phyloP scores from a whole-genome alignment of 1,140 invertebrate genomes.

The Cyrtorhinus lividipennis region DNA sequence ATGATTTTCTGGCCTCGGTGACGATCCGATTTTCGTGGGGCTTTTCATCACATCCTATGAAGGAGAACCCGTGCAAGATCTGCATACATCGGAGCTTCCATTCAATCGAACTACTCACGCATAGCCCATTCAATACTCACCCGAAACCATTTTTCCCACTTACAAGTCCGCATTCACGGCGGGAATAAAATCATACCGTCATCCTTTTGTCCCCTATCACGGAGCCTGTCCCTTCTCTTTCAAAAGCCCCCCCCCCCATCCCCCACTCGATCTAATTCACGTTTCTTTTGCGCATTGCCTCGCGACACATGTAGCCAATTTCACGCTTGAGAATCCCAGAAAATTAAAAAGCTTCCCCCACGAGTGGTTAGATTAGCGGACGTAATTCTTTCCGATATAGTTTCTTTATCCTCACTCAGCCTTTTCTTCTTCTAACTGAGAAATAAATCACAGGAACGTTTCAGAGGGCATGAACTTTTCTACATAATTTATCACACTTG shows the following conservation, averaged over 20 bases:
- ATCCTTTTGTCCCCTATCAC: not conserved
- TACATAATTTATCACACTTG: too few species aligned
- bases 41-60: too few species aligned
- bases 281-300: not conserved
- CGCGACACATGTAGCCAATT: slow-evolving; percentile 8
- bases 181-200: not conserved
- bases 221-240: not conserved
- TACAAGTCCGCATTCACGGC: not conserved
- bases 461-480: too few species aligned
- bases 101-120: slow-evolving; percentile 1
- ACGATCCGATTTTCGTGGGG: too few species aligned
- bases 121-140: slow-evolving; percentile 1
- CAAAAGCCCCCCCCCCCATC: not conserved
- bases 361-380: not conserved
- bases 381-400: not conserved
- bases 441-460: too few species aligned
- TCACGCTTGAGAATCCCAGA: not conserved
- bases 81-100: not conserved
- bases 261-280: not conserved
- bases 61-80: too few species aligned
- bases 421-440: not conserved
- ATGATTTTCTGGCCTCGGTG: too few species aligned
- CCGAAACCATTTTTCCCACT: not conserved
- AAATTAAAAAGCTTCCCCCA: not conserved
- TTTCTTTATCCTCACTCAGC: not conserved